Percentiles rank a stretch among this genome's conserved stretches.
Conservation (phyloP, 92 coral and sea anemone species). For the Plumapathes pennacea region DNA sequence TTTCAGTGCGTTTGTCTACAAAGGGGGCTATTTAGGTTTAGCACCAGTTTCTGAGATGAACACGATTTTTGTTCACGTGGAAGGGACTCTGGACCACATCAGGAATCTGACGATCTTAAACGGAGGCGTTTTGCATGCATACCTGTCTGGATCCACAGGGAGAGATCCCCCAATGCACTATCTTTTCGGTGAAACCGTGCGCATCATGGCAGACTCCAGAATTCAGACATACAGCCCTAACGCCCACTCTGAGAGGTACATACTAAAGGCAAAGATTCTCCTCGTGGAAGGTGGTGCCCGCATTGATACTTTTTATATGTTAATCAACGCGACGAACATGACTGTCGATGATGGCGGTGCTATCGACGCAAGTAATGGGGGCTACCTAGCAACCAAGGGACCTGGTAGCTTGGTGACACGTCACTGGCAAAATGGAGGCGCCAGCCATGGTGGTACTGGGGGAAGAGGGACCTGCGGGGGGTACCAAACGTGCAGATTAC, state of each 20-base stretch:
- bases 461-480: conserved; percentile 79
- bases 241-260: conserved; percentile 63
- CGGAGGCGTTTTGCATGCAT: conserved; percentile 78
- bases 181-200: conserved; percentile 82
- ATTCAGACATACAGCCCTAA: conserved; percentile 69
- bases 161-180: conserved; percentile 36
- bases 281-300: conserved; percentile 94
- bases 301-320: conserved; percentile 67
- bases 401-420: conserved; percentile 77
- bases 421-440: conserved; percentile 88
- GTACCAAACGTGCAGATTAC: conserved; percentile 77
- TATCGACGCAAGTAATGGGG: conserved; percentile 73
- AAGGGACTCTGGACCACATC: conserved; percentile 84
- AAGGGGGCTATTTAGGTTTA: conserved; percentile 85
- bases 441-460: conserved; percentile 95
- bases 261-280: conserved; percentile 71
- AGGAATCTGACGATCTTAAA: conserved; percentile 85
- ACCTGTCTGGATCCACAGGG: conserved; percentile 85
- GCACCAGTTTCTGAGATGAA: conserved; percentile 93
- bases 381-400: conserved; percentile 64
- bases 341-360: conserved; percentile 93
- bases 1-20: conserved; percentile 82
- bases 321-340: conserved; percentile 70
- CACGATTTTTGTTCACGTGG: conserved; percentile 75
- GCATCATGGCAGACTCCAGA: conserved; percentile 93